Base-by-base conservation (phyloP, 2,113 vertebrate species). In the Ophiodon elongatus region DNA sequence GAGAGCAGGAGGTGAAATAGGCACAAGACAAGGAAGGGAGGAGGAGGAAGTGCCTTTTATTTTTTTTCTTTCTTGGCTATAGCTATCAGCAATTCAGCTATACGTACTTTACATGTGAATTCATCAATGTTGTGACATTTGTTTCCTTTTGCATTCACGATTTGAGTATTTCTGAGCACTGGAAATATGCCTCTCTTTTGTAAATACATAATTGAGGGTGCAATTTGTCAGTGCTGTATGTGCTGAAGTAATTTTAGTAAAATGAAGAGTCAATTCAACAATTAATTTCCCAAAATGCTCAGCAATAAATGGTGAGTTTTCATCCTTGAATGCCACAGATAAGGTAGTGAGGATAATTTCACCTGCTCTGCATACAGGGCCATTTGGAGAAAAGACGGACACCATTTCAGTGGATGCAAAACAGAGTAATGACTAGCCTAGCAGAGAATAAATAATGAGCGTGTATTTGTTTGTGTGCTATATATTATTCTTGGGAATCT, bases 11-110 rank as follows among this genome's bases (percentile, higher is more conserved):
- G 85, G 88, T 80, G 89, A 84, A 85, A 66, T 56, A 41, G 85
- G 76, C 79, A 83, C 73, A 88, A 91, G 80, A 76, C 69, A 15
- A 85, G 90, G 86, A 89, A 91, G 87, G 91, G 87, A 82, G 89
- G 88, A 85, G 84, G 77, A 88, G 88, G 87, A 90, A 82, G 75
- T 2, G 19, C 31, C 45, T 80, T 72, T 41, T 4, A 41, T 73
- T 65, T n/a, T n/a, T n/a, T n/a, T n/a, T n/a, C n/a, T 25, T 75
- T 65, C 19, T 80, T 60, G 31, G 43, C 5, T 72, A 33, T 59
- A 37, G 79, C 71, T 85, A 75, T 75, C 76, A 80, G 75, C 37
- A 63, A 19, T 78, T 72, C 57, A 56, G 33, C 45, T 5, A 25
- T 33, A 62, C 3, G 21, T 41, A 60, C 54, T 57, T 56, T 68